These are phyloP conservation scores for Ctenoplectra terminalis DNA, from an alignment of 1,140 invertebrate genomes.

Conservation along the genomic window DNA sequence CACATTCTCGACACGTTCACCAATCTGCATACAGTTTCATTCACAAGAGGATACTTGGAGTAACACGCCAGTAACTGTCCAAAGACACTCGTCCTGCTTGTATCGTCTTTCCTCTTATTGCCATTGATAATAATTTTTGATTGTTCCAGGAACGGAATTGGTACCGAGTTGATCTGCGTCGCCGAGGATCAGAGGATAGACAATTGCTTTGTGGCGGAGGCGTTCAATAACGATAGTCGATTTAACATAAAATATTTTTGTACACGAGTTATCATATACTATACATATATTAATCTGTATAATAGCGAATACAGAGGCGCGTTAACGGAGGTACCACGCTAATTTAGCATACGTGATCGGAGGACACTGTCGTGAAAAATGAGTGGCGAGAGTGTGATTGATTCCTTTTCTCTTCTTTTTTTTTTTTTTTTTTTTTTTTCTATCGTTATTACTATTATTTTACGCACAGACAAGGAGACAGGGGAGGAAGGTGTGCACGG, in stretches of 20 bases:
- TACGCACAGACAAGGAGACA: background rate
- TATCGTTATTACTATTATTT: conserved; percentile 20
- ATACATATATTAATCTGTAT: conserved; percentile 34
- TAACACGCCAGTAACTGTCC: no score
- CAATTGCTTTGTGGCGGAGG: conserved; percentile 42
- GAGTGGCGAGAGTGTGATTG: no score
- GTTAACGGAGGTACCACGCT: background rate
- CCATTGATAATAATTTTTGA: background rate
- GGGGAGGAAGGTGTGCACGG: no score
- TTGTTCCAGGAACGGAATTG: conserved; percentile 81
- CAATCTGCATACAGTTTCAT: no score
- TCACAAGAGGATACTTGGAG: no score
- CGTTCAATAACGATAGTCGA: conserved; percentile 56
- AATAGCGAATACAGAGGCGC: conserved; percentile 4
- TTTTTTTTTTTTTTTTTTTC: background rate
- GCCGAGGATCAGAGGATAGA: conserved; percentile 53
- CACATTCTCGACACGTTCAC: no score
- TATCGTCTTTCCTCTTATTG: background rate
- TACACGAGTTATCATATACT: conserved; percentile 57
- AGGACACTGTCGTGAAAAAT: background rate
- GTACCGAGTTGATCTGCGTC: conserved; percentile 77
- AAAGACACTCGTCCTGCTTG: no score
- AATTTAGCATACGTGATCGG: background rate
- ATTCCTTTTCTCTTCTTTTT: no score
- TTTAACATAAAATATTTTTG: conserved; percentile 67